These are phyloP conservation scores for Coelinius sp. DNA, from an alignment of 2,888 invertebrate species.

Conservation along the genomic window DNA sequence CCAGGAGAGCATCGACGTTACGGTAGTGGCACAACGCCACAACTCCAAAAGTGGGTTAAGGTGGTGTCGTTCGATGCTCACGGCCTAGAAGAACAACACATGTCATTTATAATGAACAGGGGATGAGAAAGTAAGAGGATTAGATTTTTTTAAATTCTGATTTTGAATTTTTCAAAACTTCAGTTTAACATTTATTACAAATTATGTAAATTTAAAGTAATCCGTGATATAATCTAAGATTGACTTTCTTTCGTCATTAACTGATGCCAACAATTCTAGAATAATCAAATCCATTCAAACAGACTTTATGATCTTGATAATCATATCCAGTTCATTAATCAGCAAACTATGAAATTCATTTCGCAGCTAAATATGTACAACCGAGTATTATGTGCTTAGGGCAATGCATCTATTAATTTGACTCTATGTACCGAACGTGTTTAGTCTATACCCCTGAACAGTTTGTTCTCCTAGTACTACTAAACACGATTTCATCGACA, in stretches of 20 bases:
- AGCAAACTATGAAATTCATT: neutral
- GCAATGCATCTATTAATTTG: conserved; percentile 40
- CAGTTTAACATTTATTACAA: too few relatives aligned
- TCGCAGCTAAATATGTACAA: neutral
- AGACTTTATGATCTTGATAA: neutral
- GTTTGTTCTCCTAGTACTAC: conserved; percentile 53
- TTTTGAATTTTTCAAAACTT: neutral
- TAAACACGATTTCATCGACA: conserved; percentile 53
- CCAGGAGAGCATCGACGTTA: conserved; percentile 60
- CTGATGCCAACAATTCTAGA: neutral
- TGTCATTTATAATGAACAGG: conserved; percentile 66
- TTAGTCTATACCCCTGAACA: conserved; percentile 41
- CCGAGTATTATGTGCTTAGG: neutral
- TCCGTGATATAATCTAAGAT: neutral
- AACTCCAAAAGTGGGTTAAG: conserved; percentile 60
- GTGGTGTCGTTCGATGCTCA: conserved; percentile 42
- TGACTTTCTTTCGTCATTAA: neutral
- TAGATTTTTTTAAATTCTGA: neutral
- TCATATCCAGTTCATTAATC: neutral
- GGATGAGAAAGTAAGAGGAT: conserved; percentile 51
- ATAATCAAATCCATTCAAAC: neutral
- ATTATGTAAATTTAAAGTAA: too few relatives aligned
- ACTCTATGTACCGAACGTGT: conserved; percentile 28
- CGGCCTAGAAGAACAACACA: conserved; percentile 62
- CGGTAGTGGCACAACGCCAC: conserved; percentile 53